Percentiles rank a stretch among this genome's conserved stretches.
Evolutionary conservation across 2,888 invertebrate species (phyloP).

Genomic region (Drosophila buzzatii): DNA sequence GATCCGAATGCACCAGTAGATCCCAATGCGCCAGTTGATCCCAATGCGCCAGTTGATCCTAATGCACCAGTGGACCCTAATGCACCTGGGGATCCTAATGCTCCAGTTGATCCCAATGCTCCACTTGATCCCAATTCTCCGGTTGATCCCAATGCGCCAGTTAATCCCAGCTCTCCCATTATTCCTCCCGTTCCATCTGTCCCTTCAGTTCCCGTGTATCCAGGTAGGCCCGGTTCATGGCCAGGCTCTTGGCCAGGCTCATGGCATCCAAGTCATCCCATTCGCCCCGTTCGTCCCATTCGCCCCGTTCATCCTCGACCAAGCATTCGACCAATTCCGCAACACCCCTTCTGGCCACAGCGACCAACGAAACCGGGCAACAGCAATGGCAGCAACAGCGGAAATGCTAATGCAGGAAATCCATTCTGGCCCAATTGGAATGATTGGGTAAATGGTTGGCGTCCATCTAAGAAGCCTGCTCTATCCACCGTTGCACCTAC

Average conservation of each 20-base stretch:
- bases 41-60: neutral
- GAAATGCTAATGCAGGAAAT: conserved; percentile 24
- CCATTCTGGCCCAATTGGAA: conserved; percentile 65
- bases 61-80: conserved; percentile 2
- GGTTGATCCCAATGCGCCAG: conserved; percentile 8
- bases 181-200: conserved; percentile 27
- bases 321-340: conserved; percentile 18
- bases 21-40: neutral
- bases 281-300: conserved; percentile 15
- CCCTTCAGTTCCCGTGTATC: conserved; percentile 32
- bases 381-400: conserved; percentile 24
- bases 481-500: conserved; percentile 9
- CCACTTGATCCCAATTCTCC: conserved; percentile 19
- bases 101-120: conserved; percentile 16
- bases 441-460: conserved; percentile 63
- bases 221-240: conserved; percentile 47
- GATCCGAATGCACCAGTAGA: neutral
- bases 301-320: conserved; percentile 11
- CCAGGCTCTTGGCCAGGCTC: conserved; percentile 44
- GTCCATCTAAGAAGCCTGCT: conserved; percentile 30
- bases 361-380: conserved; percentile 34
- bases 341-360: conserved; percentile 43
- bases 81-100: conserved; percentile 7
- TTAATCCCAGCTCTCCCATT: neutral
- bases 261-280: conserved; percentile 21